Evolutionary conservation across 2,113 vertebrate genomes (phyloP).

Genomic region (Corythornis cristatus): DNA sequence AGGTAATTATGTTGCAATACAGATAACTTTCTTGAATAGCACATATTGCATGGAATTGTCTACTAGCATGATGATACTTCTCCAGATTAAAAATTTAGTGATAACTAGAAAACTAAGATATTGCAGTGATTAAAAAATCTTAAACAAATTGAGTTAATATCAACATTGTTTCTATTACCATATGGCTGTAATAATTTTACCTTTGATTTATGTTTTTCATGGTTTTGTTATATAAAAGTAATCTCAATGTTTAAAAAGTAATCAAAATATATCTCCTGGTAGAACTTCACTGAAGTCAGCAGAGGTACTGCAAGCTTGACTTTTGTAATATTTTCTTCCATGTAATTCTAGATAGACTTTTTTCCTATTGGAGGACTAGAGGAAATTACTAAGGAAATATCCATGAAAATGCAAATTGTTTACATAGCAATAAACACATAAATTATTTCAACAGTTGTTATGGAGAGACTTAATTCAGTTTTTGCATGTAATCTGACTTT

Average conservation of each 20-base stretch:
- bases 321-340: neutral
- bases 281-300: neutral
- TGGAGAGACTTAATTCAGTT: neutral
- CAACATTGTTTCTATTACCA: neutral
- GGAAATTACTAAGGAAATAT: neutral
- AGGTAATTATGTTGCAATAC: slow-evolving; percentile 33
- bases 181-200: neutral
- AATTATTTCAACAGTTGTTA: fast-evolving
- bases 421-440: neutral
- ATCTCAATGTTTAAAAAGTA: neutral
- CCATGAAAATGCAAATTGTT: neutral
- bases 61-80: neutral
- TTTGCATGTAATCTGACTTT: neutral
- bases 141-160: neutral
- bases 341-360: neutral
- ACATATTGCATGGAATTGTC: neutral
- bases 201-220: neutral
- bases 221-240: neutral
- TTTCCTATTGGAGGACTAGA: neutral
- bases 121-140: neutral
- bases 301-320: neutral
- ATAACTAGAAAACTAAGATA: neutral
- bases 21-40: slow-evolving; percentile 18
- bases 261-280: neutral
- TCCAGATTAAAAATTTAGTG: neutral